These are phyloP conservation scores for Triplophysa dalaica DNA, from an alignment of 2,113 vertebrate genomes.

Conservation along the genomic window DNA sequence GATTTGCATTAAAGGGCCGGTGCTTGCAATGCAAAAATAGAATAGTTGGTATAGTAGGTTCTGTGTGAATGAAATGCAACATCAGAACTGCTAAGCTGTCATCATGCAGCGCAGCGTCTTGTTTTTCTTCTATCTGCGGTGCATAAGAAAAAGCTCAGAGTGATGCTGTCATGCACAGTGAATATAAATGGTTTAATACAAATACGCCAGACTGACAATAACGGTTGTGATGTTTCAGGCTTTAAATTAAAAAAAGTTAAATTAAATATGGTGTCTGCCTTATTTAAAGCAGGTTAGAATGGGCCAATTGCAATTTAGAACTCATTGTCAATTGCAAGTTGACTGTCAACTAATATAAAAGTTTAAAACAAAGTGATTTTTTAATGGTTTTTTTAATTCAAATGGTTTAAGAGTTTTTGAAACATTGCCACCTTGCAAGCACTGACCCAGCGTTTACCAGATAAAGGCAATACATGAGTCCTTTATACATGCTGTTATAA, in stretches of 20 bases:
- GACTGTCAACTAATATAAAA: too few relatives aligned
- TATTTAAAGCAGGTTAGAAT: too few relatives aligned
- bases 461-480: neutral
- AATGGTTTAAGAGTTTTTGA: neutral
- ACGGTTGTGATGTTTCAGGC: too few relatives aligned
- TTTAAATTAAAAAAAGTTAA: too few relatives aligned
- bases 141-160: neutral
- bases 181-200: neutral
- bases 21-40: slow-evolving; percentile 7
- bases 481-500: neutral
- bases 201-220: neutral
- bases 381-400: too few relatives aligned
- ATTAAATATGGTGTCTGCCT: too few relatives aligned
- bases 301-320: too few relatives aligned
- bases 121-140: neutral
- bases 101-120: neutral
- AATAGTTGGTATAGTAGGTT: neutral
- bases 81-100: neutral
- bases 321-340: too few relatives aligned
- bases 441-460: neutral
- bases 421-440: slow-evolving; percentile 3
- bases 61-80: neutral
- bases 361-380: too few relatives aligned
- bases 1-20: neutral
- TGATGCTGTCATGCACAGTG: neutral